Conservation (phyloP, 2,888 invertebrate genomes). For the Aspidiotus destructor region DNA sequence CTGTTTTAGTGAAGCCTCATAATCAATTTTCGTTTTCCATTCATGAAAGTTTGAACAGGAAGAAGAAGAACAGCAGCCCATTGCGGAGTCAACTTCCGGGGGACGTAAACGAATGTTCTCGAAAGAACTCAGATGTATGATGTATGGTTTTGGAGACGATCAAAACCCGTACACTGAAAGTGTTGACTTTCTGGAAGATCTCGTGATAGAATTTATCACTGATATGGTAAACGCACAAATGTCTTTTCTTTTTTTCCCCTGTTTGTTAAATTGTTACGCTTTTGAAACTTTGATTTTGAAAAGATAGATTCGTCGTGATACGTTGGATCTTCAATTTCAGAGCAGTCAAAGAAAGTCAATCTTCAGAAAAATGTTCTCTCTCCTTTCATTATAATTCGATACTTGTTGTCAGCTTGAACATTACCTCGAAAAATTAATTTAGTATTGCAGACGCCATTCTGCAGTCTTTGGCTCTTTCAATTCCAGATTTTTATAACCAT, state of each 20-base stretch:
- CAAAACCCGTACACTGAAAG: slow-evolving; percentile 98
- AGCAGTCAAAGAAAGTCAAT: no score
- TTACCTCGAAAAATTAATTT: no score
- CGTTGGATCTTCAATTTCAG: no score
- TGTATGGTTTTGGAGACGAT: slow-evolving; percentile 99
- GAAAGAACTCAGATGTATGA: slow-evolving; percentile 92
- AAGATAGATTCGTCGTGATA: no score
- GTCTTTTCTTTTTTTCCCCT: neutral
- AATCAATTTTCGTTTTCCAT: neutral
- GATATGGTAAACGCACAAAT: slow-evolving; percentile 62
- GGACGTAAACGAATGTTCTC: slow-evolving; percentile 79
- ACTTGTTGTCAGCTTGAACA: no score
- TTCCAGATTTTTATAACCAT: no score
- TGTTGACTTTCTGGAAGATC: slow-evolving; percentile 91
- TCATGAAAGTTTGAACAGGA: slow-evolving; percentile 34
- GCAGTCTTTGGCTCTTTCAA: no score
- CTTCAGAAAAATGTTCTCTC: no score
- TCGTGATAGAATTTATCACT: slow-evolving; percentile 94
- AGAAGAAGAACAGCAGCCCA: slow-evolving; percentile 37
- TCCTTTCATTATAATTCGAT: no score
- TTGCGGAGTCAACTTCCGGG: slow-evolving; percentile 37
- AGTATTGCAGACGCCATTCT: no score
- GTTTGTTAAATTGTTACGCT: no score
- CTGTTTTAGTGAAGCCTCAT: neutral
- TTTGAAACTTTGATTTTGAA: no score